These are phyloP conservation scores for Sipha maydis DNA, from an alignment of 2,888 invertebrate species.

Conservation along the genomic window DNA sequence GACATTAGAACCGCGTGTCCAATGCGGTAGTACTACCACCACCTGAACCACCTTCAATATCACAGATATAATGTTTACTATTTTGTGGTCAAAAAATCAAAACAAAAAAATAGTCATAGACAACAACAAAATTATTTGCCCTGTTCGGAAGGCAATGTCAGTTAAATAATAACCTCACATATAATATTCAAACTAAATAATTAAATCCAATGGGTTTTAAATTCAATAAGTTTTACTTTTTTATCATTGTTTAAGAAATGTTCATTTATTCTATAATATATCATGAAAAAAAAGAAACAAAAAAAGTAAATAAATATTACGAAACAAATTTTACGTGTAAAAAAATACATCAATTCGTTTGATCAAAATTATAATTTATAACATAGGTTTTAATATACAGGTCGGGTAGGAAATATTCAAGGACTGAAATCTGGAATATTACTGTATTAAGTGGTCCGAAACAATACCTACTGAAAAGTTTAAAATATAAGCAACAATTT, in stretches of 20 bases:
- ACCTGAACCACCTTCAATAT: not conserved
- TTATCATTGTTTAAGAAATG: no score
- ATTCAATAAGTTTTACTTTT: not conserved
- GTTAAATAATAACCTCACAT: not conserved
- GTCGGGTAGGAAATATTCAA: not conserved
- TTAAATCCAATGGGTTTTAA: not conserved
- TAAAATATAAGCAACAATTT: not conserved
- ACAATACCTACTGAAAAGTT: not conserved
- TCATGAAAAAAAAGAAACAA: no score
- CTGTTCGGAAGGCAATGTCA: not conserved
- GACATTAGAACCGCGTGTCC: conserved; percentile 32
- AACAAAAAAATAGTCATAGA: not conserved
- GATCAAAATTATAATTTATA: not conserved
- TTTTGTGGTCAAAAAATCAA: not conserved
- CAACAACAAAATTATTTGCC: not conserved
- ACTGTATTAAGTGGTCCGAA: not conserved
- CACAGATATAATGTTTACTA: not conserved
- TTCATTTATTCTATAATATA: no score
- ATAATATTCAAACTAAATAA: not conserved
- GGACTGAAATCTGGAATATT: not conserved
- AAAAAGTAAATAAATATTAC: no score
- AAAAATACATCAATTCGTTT: no score
- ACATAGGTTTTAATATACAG: not conserved
- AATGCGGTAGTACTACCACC: not conserved
- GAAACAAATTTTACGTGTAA: no score